These are phyloP conservation scores for Desmophyllum pertusum DNA, from an alignment of 92 coral and sea anemone genomes.

Conservation along the genomic window DNA sequence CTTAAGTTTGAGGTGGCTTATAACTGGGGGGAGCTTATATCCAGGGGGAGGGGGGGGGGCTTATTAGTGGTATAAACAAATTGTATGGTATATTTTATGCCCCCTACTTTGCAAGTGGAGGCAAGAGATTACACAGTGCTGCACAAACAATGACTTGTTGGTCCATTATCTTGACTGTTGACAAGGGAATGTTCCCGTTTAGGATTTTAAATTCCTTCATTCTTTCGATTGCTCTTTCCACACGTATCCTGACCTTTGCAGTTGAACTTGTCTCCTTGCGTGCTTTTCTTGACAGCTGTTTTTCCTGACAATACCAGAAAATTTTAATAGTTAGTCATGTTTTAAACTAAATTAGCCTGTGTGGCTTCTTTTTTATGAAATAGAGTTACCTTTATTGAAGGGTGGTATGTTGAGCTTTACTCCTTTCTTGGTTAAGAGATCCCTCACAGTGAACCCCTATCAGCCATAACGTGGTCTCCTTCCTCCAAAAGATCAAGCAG, in stretches of 20 bases:
- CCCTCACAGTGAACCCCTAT: conserved; percentile 64
- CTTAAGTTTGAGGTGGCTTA: no score
- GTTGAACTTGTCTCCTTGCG: conserved; percentile 49
- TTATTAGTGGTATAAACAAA: conserved; percentile 5
- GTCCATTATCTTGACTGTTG: conserved; percentile 41
- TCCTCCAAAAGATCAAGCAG: conserved; percentile 58
- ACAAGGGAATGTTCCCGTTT: conserved; percentile 64
- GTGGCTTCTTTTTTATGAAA: background rate
- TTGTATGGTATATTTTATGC: no score
- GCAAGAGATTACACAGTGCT: conserved; percentile 50
- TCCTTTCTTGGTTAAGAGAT: conserved; percentile 58
- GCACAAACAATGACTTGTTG: conserved; percentile 57
- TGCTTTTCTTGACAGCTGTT: conserved; percentile 64
- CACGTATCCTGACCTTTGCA: conserved; percentile 65
- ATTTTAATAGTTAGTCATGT: conserved; percentile 10
- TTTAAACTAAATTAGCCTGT: background rate
- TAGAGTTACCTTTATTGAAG: conserved; percentile 44
- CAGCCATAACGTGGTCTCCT: conserved; percentile 69
- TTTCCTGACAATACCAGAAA: conserved; percentile 31
- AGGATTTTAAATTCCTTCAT: conserved; percentile 57
- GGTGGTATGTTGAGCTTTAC: conserved; percentile 65
- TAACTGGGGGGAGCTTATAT: no score
- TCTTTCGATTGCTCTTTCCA: conserved; percentile 55
- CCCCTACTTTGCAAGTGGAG: conserved; percentile 20
- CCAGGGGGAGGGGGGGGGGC: conserved; percentile 16